These are phyloP conservation scores for Heliconius aoede DNA, from an alignment of 2,888 invertebrate species.

Conservation along the genomic window DNA sequence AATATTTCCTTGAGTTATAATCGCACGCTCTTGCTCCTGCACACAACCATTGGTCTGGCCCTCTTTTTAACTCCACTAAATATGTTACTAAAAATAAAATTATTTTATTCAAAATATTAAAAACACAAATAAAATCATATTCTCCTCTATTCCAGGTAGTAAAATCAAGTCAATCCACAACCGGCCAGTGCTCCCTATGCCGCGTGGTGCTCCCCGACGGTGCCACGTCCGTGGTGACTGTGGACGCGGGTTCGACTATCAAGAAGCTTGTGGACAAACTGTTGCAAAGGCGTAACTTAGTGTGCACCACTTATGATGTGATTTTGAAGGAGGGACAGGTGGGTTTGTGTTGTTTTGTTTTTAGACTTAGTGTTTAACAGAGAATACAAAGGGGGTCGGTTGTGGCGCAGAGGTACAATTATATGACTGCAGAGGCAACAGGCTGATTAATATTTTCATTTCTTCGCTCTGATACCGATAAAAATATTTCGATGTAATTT, in stretches of 20 bases:
- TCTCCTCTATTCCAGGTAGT: slow-evolving; percentile 63
- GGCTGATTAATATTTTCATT: too few relatives aligned
- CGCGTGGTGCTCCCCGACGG: slow-evolving; percentile 95
- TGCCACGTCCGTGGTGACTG: slow-evolving; percentile 95
- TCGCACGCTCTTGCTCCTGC: too few relatives aligned
- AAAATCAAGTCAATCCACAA: slow-evolving; percentile 58
- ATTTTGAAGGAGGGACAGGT: slow-evolving; percentile 79
- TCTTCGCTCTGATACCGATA: too few relatives aligned
- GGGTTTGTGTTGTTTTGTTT: background rate
- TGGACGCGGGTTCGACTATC: slow-evolving; percentile 89
- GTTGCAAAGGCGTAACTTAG: slow-evolving; percentile 91
- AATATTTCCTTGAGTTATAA: too few relatives aligned
- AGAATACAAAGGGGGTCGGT: too few relatives aligned
- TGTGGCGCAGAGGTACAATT: too few relatives aligned
- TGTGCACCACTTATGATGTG: slow-evolving; percentile 92
- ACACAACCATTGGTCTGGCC: too few relatives aligned
- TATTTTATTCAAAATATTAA: background rate
- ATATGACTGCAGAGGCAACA: too few relatives aligned
- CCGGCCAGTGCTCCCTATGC: slow-evolving; percentile 80
- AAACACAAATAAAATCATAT: background rate
- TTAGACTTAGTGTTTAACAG: background rate
- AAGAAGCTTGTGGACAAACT: slow-evolving; percentile 90
- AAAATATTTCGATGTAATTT: too few relatives aligned
- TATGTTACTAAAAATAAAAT: background rate
- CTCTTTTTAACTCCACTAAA: too few relatives aligned